Percentiles rank a stretch among this genome's conserved stretches.
Conservation (phyloP, 2,797 vertebrate genomes). For the Pachyuromys duprasi region DNA sequence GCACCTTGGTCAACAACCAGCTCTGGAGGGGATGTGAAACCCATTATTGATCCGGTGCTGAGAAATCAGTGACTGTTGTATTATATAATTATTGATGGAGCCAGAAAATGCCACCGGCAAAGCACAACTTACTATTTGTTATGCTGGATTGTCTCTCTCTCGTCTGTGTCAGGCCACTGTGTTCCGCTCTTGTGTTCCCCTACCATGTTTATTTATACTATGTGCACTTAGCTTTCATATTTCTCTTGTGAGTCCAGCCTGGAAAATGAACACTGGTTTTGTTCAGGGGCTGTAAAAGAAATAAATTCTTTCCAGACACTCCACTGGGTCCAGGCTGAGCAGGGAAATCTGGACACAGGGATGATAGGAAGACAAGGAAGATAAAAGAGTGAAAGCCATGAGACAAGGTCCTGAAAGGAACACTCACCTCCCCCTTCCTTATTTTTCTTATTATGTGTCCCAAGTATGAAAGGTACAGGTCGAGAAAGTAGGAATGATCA, state of each 20-base stretch:
- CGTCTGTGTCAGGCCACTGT: conserved; percentile 78
- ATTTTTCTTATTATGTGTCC: not conserved
- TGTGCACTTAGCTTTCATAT: conserved; percentile 88
- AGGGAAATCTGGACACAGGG: conserved; percentile 74
- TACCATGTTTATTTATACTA: conserved; percentile 90
- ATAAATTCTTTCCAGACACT: conserved; percentile 82
- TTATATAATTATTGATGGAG: conserved; percentile 90
- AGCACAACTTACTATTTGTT: conserved; percentile 87
- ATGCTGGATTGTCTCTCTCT: conserved; percentile 87
- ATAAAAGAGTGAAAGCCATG: conserved; percentile 59
- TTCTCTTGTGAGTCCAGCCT: conserved; percentile 88
- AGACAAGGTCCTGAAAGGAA: not conserved
- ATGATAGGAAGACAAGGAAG: conserved; percentile 35
- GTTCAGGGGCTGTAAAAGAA: conserved; percentile 77
- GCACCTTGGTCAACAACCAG: conserved; percentile 75
- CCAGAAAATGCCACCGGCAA: conserved; percentile 88
- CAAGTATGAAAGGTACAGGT: not conserved
- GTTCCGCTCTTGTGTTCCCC: conserved; percentile 87
- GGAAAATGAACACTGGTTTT: conserved; percentile 84
- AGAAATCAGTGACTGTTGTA: conserved; percentile 85
- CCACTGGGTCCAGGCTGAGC: conserved; percentile 78
- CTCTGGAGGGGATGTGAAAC: conserved; percentile 74
- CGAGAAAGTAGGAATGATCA: not conserved
- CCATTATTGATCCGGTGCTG: conserved; percentile 79
- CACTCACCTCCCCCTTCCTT: not conserved